Percentiles rank a stretch among this genome's conserved stretches.
phyloP scores from a whole-genome alignment of 1,140 invertebrate species.

The Magallana gigas region DNA sequence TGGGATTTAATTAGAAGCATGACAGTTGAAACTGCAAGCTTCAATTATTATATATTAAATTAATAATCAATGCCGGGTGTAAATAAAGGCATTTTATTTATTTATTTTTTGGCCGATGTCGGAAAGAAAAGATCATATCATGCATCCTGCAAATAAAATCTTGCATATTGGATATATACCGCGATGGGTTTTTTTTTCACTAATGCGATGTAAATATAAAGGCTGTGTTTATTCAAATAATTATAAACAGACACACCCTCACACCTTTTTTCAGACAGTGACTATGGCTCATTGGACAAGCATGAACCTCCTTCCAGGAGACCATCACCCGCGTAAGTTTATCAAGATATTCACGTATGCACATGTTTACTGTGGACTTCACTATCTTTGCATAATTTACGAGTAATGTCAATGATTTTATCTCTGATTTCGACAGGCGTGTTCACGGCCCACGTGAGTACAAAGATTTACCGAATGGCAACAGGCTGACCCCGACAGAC shows the following conservation, averaged over 20 bases:
- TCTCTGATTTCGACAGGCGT: neutral
- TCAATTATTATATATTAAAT: no score
- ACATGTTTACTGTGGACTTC: no score
- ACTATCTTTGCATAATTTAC: no score
- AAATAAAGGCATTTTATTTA: no score
- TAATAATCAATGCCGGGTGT: no score
- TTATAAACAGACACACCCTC: neutral
- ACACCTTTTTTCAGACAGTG: neutral
- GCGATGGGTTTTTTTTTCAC: neutral
- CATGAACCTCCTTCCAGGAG: neutral
- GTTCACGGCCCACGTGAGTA: constrained; percentile 34
- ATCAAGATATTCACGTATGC: no score
- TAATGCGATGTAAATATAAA: neutral
- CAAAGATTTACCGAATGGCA: constrained; percentile 41
- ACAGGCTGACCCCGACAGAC: constrained; percentile 41
- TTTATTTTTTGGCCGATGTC: no score
- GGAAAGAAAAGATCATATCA: neutral
- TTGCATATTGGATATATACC: neutral
- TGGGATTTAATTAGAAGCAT: no score
- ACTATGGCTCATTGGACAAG: neutral
- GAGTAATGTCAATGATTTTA: no score
- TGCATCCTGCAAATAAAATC: neutral
- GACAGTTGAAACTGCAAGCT: no score
- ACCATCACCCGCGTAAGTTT: neutral
- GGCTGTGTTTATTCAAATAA: neutral